Conservation (phyloP, 2,113 vertebrate species). For the Nibea albiflora region DNA sequence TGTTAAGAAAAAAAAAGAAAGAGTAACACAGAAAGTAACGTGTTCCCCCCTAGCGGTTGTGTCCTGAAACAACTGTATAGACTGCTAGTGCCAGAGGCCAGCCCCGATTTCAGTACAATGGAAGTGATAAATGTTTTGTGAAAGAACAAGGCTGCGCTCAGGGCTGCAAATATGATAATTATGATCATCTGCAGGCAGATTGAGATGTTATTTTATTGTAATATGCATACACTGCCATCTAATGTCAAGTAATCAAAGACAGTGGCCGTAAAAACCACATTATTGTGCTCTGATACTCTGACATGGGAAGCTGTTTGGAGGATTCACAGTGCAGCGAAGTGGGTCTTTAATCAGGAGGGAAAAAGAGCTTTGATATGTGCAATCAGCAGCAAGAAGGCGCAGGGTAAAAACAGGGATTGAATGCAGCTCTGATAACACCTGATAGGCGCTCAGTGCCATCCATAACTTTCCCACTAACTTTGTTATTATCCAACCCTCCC, state of each 20-base stretch:
- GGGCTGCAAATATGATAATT: constrained; percentile 29
- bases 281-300: constrained; percentile 24
- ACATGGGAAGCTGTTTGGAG: not conserved
- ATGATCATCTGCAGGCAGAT: constrained; percentile 8
- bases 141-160: constrained; percentile 1
- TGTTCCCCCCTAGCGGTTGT: too few species aligned
- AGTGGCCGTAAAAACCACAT: constrained; percentile 1
- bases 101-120: not conserved
- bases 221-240: constrained; percentile 5
- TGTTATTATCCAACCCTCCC: constrained; percentile 49
- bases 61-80: too few species aligned
- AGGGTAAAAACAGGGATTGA: constrained; percentile 33
- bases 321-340: constrained; percentile 17
- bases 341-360: constrained; percentile 9
- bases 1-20: too few species aligned
- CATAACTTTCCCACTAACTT: constrained; percentile 58
- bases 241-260: not conserved
- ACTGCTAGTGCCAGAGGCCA: too few species aligned
- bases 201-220: constrained; percentile 11
- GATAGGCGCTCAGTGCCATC: constrained; percentile 56
- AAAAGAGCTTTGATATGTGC: constrained; percentile 37
- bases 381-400: constrained; percentile 50
- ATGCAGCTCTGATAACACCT: constrained; percentile 51
- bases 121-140: constrained; percentile 30
- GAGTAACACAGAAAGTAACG: too few species aligned